phyloP scores from a whole-genome alignment of 2,113 vertebrate genomes.

The Hystrix brachyura region DNA sequence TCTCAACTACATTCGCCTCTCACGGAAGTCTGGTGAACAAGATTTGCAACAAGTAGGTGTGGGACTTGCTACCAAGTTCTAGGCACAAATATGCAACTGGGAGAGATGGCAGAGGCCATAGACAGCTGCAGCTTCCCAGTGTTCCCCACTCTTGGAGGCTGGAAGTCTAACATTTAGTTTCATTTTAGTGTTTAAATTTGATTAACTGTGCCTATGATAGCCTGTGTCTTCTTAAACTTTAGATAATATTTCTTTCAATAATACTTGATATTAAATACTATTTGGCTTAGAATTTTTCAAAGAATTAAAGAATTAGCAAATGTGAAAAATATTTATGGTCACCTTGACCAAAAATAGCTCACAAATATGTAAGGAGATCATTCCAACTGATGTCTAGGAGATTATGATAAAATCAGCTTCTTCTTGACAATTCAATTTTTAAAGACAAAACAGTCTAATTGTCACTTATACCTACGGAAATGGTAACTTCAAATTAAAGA shows the following conservation, averaged over 20 bases:
- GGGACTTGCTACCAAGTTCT: slow-evolving; percentile 89
- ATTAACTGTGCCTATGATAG: background rate
- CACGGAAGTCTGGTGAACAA: slow-evolving; percentile 93
- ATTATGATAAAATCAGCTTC: background rate
- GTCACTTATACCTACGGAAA: background rate
- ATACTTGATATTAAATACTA: background rate
- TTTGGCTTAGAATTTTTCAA: background rate
- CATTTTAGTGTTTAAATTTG: background rate
- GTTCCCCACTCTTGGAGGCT: background rate
- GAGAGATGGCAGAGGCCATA: slow-evolving; percentile 87
- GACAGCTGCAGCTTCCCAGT: slow-evolving; percentile 88
- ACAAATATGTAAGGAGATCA: background rate
- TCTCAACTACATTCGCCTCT: slow-evolving; percentile 91
- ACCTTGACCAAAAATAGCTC: background rate
- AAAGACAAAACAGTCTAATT: background rate
- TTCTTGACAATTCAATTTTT: background rate
- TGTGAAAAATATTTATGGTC: background rate
- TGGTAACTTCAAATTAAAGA: background rate
- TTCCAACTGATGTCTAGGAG: background rate
- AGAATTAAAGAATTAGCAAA: background rate
- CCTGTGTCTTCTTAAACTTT: background rate
- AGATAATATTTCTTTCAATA: background rate
- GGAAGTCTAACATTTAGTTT: background rate
- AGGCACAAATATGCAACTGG: slow-evolving; percentile 90
- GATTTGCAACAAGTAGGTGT: slow-evolving; percentile 92